A percentile compares a stretch with the other conserved stretches of the same genome.
These are phyloP conservation scores for Nylanderia fulva DNA, from an alignment of 1,140 invertebrate genomes.

Conservation along the genomic window DNA sequence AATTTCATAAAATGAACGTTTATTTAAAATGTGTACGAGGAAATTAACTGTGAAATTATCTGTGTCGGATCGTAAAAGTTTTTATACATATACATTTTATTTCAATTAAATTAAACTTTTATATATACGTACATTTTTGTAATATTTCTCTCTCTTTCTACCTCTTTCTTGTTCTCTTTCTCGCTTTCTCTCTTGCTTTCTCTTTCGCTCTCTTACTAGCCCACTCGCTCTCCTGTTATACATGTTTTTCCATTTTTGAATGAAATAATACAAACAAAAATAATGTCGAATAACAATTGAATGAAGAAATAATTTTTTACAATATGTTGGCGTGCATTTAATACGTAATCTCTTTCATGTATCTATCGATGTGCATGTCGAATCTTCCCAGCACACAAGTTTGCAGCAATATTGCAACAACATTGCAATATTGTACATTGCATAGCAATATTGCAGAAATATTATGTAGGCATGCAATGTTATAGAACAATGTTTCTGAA, in stretches of 20 bases:
- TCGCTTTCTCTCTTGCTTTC: background rate
- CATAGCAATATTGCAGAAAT: no score
- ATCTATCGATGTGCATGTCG: slow-evolving; percentile 59
- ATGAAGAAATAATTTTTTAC: slow-evolving; percentile 13
- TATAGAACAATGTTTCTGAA: no score
- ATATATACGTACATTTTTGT: background rate
- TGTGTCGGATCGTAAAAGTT: slow-evolving; percentile 15
- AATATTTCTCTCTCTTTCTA: background rate
- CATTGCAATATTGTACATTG: no score
- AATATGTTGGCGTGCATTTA: background rate
- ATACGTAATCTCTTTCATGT: slow-evolving; percentile 48
- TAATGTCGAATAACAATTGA: slow-evolving; percentile 10
- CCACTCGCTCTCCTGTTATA: background rate
- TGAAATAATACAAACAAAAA: slow-evolving; percentile 19
- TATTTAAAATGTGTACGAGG: background rate
- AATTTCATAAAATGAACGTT: background rate
- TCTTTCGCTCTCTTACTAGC: background rate
- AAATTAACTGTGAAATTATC: slow-evolving; percentile 17
- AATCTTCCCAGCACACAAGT: no score
- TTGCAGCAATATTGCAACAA: no score
- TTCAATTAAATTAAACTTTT: slow-evolving; percentile 13
- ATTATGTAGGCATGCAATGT: no score
- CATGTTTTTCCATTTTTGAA: slow-evolving; percentile 4
- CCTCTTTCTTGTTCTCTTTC: background rate
- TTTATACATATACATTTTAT: background rate